Evolutionary conservation across 2,888 invertebrate species (phyloP).

Genomic region (Coelopa pilipes): DNA sequence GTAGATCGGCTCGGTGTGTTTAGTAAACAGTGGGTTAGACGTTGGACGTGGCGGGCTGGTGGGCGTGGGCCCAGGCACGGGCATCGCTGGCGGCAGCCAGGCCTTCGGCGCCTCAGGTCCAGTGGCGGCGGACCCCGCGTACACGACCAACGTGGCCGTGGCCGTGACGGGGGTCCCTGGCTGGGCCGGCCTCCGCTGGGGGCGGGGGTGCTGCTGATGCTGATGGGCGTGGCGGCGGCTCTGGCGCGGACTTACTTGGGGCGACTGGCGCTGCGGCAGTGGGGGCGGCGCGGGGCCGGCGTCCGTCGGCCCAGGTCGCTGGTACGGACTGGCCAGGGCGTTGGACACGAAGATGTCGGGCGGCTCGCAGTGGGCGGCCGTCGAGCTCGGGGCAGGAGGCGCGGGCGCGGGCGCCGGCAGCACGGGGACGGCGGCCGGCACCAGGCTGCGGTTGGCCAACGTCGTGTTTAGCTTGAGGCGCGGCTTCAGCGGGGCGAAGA

Average conservation of each 20-base stretch:
- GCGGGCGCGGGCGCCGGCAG: conserved; percentile 44
- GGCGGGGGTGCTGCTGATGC: conserved; percentile 29
- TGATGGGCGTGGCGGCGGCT: conserved; percentile 42
- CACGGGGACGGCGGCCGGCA: conserved; percentile 38
- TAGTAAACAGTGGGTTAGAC: conserved; percentile 35
- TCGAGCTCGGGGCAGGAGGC: conserved; percentile 34
- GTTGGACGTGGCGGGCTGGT: not conserved
- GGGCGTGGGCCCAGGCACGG: no score
- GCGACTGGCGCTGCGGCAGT: conserved; percentile 45
- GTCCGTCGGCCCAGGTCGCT: conserved; percentile 42
- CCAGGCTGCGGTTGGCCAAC: conserved; percentile 52
- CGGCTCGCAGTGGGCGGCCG: conserved; percentile 54
- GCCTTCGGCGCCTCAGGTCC: conserved; percentile 36
- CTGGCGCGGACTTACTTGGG: conserved; percentile 42
- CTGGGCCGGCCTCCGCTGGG: conserved; percentile 33
- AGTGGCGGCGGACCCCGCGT: conserved; percentile 35
- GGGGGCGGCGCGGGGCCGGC: conserved; percentile 27
- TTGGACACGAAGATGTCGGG: conserved; percentile 64
- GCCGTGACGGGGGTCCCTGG: conserved; percentile 32
- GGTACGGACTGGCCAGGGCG: conserved; percentile 61
- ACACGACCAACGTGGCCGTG: conserved; percentile 40
- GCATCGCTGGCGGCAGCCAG: conserved; percentile 24
- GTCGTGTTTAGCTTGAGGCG: conserved; percentile 60
- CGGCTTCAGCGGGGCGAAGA: conserved; percentile 67
- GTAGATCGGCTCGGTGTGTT: conserved; percentile 60